Evolutionary conservation across 2,113 vertebrate genomes (phyloP).

Genomic region (Girardinichthys multiradiatus): DNA sequence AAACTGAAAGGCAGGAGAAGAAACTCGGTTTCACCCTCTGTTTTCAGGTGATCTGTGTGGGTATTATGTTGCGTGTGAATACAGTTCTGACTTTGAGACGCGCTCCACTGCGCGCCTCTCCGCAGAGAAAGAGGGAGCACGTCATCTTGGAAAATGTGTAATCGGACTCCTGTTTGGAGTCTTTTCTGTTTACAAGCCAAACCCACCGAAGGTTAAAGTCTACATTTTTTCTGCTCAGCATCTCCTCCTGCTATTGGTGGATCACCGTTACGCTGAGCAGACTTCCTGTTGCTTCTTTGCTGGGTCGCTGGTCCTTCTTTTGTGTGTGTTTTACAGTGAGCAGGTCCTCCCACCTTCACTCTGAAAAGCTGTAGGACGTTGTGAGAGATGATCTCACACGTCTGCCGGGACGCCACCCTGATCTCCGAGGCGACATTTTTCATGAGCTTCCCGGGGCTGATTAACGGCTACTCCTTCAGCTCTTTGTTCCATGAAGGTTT

Average conservation of each 20-base stretch:
- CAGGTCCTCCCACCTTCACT: constrained; percentile 36
- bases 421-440: constrained; percentile 33
- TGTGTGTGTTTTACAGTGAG: constrained; percentile 51
- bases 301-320: constrained; percentile 67
- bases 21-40: neutral
- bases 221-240: constrained; percentile 47
- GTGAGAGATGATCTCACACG: constrained; percentile 51
- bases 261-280: constrained; percentile 20
- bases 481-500: constrained; percentile 58
- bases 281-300: constrained; percentile 77
- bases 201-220: constrained; percentile 59
- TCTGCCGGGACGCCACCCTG: constrained; percentile 28
- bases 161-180: constrained; percentile 73
- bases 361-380: constrained; percentile 18
- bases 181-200: constrained; percentile 51
- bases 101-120: constrained; percentile 21
- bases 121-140: constrained; percentile 20
- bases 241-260: constrained; percentile 52
- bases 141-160: constrained; percentile 50
- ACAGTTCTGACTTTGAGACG: constrained; percentile 3
- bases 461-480: constrained; percentile 20
- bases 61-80: neutral
- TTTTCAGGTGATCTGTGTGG: neutral
- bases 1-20: neutral
- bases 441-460: constrained; percentile 14